Evolutionary conservation across 2,888 invertebrate species (phyloP).

Genomic region (Synergus umbraculus): DNA sequence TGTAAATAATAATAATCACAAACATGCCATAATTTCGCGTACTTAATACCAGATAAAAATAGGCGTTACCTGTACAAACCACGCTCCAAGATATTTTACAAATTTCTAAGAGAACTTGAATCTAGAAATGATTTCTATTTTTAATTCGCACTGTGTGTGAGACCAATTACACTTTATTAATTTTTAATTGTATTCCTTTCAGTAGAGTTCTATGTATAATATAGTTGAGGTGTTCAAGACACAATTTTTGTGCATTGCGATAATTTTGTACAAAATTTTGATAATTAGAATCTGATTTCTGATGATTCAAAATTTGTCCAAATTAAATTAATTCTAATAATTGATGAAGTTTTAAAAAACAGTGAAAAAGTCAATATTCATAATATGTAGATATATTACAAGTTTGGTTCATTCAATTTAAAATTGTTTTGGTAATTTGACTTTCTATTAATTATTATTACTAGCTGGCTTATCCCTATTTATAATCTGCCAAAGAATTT

Average conservation of each 20-base stretch:
- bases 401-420: not conserved
- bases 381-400: not conserved
- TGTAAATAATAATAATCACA: slow-evolving; percentile 66
- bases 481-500: slow-evolving; percentile 21
- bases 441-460: not conserved
- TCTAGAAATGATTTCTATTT: not conserved
- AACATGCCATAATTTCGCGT: slow-evolving; percentile 55
- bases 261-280: not conserved
- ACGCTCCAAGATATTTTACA: slow-evolving; percentile 10
- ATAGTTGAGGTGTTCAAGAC: not conserved
- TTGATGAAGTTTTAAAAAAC: not conserved
- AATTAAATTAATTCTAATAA: not conserved
- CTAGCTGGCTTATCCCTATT: not conserved
- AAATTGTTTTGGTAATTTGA: not conserved
- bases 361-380: slow-evolving; percentile 2
- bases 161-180: not conserved
- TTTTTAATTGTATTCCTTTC: not conserved
- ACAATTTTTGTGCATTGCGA: not conserved
- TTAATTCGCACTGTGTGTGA: slow-evolving; percentile 4
- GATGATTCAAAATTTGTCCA: not conserved
- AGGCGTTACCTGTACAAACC: not conserved
- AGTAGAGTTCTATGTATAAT: not conserved
- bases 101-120: slow-evolving; percentile 3
- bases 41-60: slow-evolving; percentile 49
- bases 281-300: not conserved